Conservation (phyloP, 1,140 invertebrate species). For the Drosophila jambulina region DNA sequence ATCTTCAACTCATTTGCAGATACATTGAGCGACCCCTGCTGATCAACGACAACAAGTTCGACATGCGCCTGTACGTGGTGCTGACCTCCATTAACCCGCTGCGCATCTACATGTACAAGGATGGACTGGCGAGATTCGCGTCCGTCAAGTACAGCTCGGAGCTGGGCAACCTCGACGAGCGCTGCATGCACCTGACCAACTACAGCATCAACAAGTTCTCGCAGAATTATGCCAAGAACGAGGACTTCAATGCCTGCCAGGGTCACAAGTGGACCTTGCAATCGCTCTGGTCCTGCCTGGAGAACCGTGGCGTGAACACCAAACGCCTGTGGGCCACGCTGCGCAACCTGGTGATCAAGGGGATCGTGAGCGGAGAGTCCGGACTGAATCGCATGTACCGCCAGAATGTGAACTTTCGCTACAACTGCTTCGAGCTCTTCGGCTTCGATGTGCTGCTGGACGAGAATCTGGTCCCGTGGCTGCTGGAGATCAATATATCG, state of each 20-base stretch:
- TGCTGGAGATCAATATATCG: constrained; percentile 98
- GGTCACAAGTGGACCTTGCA: constrained; percentile 96
- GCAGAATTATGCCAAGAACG: constrained; percentile 93
- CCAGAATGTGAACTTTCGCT: constrained; percentile 90
- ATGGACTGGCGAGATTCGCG: constrained; percentile 97
- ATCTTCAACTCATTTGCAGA: constrained; percentile 20
- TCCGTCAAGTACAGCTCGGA: constrained; percentile 95
- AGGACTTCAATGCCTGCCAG: constrained; percentile 92
- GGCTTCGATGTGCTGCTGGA: constrained; percentile 94
- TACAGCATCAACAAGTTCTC: constrained; percentile 98
- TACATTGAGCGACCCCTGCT: constrained; percentile 95
- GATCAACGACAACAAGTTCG: constrained; percentile 97
- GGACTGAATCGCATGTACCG: constrained; percentile 90
- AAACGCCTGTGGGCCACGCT: constrained; percentile 92
- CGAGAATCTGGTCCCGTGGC: constrained; percentile 95
- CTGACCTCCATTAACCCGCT: constrained; percentile 97
- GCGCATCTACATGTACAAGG: constrained; percentile 96
- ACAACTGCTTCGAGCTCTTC: constrained; percentile 93
- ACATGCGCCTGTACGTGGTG: constrained; percentile 96
- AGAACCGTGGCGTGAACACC: constrained; percentile 90
- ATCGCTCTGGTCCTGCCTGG: constrained; percentile 91
- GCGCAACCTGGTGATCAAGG: constrained; percentile 93
- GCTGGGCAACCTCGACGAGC: constrained; percentile 91
- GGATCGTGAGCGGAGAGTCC: constrained; percentile 91
- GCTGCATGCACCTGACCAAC: constrained; percentile 99